These are phyloP conservation scores for Elephas maximus DNA, from an alignment of 2,113 vertebrate genomes.

Conservation along the genomic window DNA sequence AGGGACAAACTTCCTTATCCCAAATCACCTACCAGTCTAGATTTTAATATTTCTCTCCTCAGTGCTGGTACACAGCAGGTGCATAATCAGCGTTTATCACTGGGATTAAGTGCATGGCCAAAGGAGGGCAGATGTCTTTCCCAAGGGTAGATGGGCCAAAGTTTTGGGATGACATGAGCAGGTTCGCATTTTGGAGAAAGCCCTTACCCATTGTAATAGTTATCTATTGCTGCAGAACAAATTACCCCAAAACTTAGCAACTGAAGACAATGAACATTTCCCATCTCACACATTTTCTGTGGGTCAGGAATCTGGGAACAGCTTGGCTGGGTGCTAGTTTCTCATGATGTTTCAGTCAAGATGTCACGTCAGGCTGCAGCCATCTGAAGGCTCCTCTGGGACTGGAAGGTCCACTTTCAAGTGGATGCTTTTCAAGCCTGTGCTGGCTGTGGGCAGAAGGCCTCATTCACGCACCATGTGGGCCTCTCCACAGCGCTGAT, in stretches of 20 bases:
- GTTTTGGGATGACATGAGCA: background rate
- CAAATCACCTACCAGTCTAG: fast-evolving
- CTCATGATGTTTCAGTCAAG: fast-evolving
- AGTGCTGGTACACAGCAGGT: background rate
- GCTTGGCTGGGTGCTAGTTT: fast-evolving
- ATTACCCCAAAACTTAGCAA: fast-evolving
- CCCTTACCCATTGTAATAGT: fast-evolving
- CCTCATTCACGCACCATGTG: fast-evolving
- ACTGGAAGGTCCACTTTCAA: background rate
- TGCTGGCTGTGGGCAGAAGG: fast-evolving
- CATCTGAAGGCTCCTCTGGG: background rate
- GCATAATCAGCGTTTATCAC: fast-evolving
- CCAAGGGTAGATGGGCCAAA: background rate
- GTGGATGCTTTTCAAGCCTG: background rate
- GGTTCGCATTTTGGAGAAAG: background rate
- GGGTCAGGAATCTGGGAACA: too few species aligned
- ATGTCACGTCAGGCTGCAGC: fast-evolving
- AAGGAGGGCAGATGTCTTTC: background rate
- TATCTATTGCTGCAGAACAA: too few species aligned
- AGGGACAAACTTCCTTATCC: fast-evolving
- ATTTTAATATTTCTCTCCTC: background rate
- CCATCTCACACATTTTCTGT: background rate
- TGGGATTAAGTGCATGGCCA: background rate
- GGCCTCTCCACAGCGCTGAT: background rate
- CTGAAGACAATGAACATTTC: fast-evolving